These are phyloP conservation scores for Euwallacea similis DNA, from an alignment of 1,140 invertebrate genomes.

Conservation along the genomic window DNA sequence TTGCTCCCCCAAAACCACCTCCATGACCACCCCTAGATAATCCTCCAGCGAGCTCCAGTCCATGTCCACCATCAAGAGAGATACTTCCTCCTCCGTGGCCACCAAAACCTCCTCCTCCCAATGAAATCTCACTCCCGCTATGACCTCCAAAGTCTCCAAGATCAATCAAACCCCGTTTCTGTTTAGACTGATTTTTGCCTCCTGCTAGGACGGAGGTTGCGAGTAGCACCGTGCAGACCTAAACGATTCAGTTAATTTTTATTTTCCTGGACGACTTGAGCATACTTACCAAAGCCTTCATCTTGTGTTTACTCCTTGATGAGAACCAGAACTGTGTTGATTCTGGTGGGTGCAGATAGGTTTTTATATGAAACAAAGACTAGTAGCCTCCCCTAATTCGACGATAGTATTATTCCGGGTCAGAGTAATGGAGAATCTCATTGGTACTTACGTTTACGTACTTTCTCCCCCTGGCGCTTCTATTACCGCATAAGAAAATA, in stretches of 20 bases:
- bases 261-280: neutral
- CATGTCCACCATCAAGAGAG: slow-evolving; percentile 29
- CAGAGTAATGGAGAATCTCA: slow-evolving; percentile 2
- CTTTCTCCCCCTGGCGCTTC: slow-evolving; percentile 30
- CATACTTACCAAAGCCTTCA: slow-evolving; percentile 44
- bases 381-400: slow-evolving; percentile 41
- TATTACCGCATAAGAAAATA: neutral
- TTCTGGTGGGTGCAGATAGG: slow-evolving; percentile 35
- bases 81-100: slow-evolving; percentile 21
- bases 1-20: slow-evolving; percentile 24
- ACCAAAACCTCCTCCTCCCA: slow-evolving; percentile 21
- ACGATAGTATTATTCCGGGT: slow-evolving; percentile 41
- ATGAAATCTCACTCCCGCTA: slow-evolving; percentile 19
- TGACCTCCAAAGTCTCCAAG: slow-evolving; percentile 25
- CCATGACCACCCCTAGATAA: slow-evolving; percentile 26
- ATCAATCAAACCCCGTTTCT: slow-evolving; percentile 26
- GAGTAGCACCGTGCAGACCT: slow-evolving; percentile 43
- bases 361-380: slow-evolving; percentile 39
- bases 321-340: slow-evolving; percentile 38
- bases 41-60: neutral
- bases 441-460: slow-evolving; percentile 15
- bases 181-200: slow-evolving; percentile 24
- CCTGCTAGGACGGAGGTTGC: slow-evolving; percentile 33
- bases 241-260: slow-evolving; percentile 1
- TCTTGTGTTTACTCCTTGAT: slow-evolving; percentile 33